phyloP scores from a whole-genome alignment of 2,797 vertebrate genomes.

The Aulostomus chinensis region DNA sequence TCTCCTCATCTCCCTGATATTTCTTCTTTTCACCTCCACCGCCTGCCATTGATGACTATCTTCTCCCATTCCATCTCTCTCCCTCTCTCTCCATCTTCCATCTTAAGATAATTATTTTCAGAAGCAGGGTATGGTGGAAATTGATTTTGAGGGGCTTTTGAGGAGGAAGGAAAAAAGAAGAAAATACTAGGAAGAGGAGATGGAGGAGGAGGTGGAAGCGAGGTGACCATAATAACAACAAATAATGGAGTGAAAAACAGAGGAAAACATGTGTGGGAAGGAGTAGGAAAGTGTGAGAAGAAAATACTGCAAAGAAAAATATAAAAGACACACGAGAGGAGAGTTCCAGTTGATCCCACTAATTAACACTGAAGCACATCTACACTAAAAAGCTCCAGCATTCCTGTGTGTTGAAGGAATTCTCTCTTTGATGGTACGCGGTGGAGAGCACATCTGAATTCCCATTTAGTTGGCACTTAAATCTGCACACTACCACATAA shows the following conservation, averaged over 20 bases:
- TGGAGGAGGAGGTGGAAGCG: conserved; percentile 1
- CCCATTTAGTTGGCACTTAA: too few relatives aligned
- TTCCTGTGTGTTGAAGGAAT: too few relatives aligned
- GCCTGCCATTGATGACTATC: conserved; percentile 28
- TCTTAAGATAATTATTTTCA: conserved; percentile 43
- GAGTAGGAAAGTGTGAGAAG: too few relatives aligned
- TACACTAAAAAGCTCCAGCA: too few relatives aligned
- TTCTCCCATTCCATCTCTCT: conserved; percentile 12
- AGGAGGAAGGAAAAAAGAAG: conserved; percentile 13
- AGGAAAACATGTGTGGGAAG: neutral
- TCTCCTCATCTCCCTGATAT: conserved; percentile 6
- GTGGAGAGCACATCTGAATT: too few relatives aligned
- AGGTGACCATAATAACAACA: neutral
- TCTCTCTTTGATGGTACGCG: too few relatives aligned
- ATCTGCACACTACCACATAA: too few relatives aligned
- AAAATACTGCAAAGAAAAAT: too few relatives aligned
- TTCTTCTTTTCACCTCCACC: conserved; percentile 25
- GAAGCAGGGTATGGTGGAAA: conserved; percentile 21
- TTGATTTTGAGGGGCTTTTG: conserved; percentile 15
- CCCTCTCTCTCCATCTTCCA: conserved; percentile 6
- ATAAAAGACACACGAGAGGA: too few relatives aligned
- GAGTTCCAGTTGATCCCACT: too few relatives aligned
- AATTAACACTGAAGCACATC: too few relatives aligned
- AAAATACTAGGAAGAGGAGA: conserved; percentile 9
- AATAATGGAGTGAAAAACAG: too few relatives aligned